Evolutionary conservation across 2,888 invertebrate species (phyloP).

Genomic region (Argyresthia goedartella): DNA sequence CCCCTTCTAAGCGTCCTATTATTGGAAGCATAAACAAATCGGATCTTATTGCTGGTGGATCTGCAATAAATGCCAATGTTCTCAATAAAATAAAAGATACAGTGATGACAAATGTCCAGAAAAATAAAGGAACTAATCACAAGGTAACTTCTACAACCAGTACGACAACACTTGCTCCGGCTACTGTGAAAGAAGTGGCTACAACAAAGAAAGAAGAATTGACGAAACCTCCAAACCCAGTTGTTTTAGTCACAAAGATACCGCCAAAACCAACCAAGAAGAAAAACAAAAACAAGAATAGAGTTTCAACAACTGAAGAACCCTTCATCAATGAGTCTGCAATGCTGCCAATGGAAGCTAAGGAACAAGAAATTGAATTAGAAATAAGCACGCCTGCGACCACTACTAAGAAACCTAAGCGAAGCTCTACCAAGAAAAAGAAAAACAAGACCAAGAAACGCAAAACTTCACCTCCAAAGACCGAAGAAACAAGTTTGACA

Average conservation of each 20-base stretch:
- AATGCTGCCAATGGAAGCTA: conserved; percentile 56
- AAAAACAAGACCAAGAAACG: conserved; percentile 72
- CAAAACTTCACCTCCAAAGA: conserved; percentile 52
- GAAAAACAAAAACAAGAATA: conserved; percentile 51
- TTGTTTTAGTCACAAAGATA: conserved; percentile 25
- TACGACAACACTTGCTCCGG: conserved; percentile 26
- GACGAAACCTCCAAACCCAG: conserved; percentile 26
- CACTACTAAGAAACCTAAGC: conserved; percentile 62
- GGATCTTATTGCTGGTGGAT: conserved; percentile 56
- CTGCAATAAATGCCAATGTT: conserved; percentile 60
- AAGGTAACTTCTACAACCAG: conserved; percentile 23
- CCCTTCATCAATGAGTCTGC: conserved; percentile 44
- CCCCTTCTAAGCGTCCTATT: conserved; percentile 40
- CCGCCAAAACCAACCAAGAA: conserved; percentile 48
- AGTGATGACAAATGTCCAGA: conserved; percentile 64
- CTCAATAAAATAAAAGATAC: conserved; percentile 75
- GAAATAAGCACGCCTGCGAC: conserved; percentile 57
- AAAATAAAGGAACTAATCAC: conserved; percentile 48
- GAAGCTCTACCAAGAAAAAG: conserved; percentile 55
- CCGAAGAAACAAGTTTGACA: not conserved
- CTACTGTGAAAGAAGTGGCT: conserved; percentile 2
- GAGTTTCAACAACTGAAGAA: conserved; percentile 27
- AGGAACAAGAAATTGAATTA: conserved; percentile 61
- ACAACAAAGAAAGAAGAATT: conserved; percentile 32
- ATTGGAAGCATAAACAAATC: conserved; percentile 60